These are phyloP conservation scores for Thereva nobilitata DNA, from an alignment of 2,888 invertebrate species.

Conservation along the genomic window DNA sequence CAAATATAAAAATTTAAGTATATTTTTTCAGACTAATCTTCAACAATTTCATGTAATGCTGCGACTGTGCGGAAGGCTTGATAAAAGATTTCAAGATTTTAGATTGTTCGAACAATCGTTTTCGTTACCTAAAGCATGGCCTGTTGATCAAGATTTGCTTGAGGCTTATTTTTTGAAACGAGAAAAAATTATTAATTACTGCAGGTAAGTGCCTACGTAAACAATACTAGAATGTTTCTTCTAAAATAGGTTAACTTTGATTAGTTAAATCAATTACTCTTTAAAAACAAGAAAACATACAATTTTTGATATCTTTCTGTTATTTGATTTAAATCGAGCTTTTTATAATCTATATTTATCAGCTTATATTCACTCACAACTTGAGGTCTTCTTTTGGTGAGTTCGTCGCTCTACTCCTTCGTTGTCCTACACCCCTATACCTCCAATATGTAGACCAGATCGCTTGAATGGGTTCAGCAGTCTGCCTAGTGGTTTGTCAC, in stretches of 20 bases:
- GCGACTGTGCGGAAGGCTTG: constrained; percentile 52
- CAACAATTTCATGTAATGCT: constrained; percentile 53
- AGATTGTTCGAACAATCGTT: constrained; percentile 52
- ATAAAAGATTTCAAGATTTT: constrained; percentile 47
- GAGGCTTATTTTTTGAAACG: constrained; percentile 56
- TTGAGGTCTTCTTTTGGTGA: too few species aligned
- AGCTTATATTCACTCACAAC: too few species aligned
- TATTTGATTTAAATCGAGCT: too few species aligned
- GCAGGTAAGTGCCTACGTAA: constrained; percentile 48
- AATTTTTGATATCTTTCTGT: too few species aligned
- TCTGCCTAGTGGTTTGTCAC: too few species aligned
- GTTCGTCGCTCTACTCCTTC: too few species aligned
- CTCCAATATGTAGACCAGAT: too few species aligned
- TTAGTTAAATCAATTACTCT: too few species aligned
- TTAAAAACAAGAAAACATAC: too few species aligned
- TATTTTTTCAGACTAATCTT: constrained; percentile 49
- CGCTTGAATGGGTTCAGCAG: too few species aligned
- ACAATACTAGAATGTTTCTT: not conserved
- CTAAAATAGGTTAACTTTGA: not conserved
- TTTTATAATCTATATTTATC: too few species aligned
- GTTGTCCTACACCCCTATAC: too few species aligned
- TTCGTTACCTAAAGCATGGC: constrained; percentile 48
- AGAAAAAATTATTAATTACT: constrained; percentile 53
- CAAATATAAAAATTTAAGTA: constrained; percentile 1
- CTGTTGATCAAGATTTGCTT: constrained; percentile 50